phyloP scores from a whole-genome alignment of 2,888 invertebrate species.

The Catocala sponsa region DNA sequence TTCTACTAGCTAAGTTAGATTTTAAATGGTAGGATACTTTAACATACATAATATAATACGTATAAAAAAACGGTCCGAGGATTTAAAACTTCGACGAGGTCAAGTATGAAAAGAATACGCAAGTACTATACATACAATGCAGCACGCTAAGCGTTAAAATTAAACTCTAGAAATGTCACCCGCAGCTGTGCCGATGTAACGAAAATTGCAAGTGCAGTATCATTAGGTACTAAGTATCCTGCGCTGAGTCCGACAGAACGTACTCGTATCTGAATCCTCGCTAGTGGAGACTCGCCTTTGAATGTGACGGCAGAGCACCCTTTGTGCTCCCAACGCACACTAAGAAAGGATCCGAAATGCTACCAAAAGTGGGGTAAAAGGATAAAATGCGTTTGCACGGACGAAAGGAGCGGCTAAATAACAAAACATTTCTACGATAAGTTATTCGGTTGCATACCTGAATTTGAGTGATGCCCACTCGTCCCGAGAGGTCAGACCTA shows the following conservation, averaged over 20 bases:
- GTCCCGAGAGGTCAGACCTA: constrained; percentile 21
- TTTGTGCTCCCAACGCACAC: constrained; percentile 22
- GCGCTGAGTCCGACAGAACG: constrained; percentile 20
- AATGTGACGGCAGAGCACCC: constrained; percentile 27
- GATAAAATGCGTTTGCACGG: constrained; percentile 38
- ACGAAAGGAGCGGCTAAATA: constrained; percentile 25
- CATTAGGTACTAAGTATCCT: constrained; percentile 29
- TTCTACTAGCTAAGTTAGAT: no score
- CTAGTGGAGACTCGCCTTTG: constrained; percentile 19
- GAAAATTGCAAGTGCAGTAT: constrained; percentile 26
- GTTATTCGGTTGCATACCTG: constrained; percentile 31
- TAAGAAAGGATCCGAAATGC: constrained; percentile 28
- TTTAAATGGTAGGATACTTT: no score
- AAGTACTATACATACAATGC: neutral
- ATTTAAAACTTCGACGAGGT: no score
- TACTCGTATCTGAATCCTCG: constrained; percentile 7
- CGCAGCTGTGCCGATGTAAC: constrained; percentile 12
- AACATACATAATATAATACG: no score
- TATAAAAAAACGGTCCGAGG: no score
- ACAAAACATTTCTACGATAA: constrained; percentile 36
- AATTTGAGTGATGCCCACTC: constrained; percentile 17
- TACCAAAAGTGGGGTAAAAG: constrained; percentile 28
- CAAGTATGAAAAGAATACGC: neutral
- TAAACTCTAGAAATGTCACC: constrained; percentile 5
- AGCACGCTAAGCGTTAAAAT: neutral